Percentiles rank a stretch among this genome's conserved stretches.
Evolutionary conservation across 2,888 invertebrate species (phyloP).

Genomic region (Ennomos erosarius): DNA sequence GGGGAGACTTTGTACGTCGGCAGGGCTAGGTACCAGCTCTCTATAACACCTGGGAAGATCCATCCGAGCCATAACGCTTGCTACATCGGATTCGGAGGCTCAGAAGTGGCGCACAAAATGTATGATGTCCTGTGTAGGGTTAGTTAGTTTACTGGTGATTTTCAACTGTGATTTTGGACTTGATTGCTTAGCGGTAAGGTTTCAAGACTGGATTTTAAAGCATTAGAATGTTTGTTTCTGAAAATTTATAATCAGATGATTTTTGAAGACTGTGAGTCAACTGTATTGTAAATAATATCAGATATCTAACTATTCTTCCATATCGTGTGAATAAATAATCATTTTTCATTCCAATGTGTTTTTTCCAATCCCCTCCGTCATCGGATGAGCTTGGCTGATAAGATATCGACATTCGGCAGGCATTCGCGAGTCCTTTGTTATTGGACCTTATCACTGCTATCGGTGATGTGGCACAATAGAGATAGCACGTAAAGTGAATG

Average conservation of each 20-base stretch:
- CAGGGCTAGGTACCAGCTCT: constrained; percentile 83
- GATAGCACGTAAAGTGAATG: constrained; percentile 9
- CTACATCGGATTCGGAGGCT: constrained; percentile 73
- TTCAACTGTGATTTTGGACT: constrained; percentile 15
- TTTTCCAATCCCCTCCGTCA: constrained; percentile 14
- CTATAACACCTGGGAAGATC: constrained; percentile 85
- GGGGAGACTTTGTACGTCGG: constrained; percentile 84
- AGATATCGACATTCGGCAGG: constrained; percentile 27
- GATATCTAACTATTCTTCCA: too few relatives aligned
- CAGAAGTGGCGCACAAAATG: constrained; percentile 71
- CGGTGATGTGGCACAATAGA: constrained; percentile 29
- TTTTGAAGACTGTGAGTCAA: too few relatives aligned
- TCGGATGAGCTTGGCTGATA: constrained; percentile 23
- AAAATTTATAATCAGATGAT: not conserved
- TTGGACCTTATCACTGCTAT: constrained; percentile 14
- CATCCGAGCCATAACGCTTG: constrained; percentile 74
- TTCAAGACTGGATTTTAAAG: constrained; percentile 12
- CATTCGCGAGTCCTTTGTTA: constrained; percentile 14
- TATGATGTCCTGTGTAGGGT: constrained; percentile 75
- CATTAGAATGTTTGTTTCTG: constrained; percentile 5
- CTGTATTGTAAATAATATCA: too few relatives aligned
- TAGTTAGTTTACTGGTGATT: constrained; percentile 50
- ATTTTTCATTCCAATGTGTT: constrained; percentile 14
- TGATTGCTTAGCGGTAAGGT: constrained; percentile 2
- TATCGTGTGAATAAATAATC: constrained; percentile 9